These are phyloP conservation scores for Aurelia sp. DNA, from an alignment of 30 jellyfish, hydroid and myxozoan genomes.

Conservation along the genomic window DNA sequence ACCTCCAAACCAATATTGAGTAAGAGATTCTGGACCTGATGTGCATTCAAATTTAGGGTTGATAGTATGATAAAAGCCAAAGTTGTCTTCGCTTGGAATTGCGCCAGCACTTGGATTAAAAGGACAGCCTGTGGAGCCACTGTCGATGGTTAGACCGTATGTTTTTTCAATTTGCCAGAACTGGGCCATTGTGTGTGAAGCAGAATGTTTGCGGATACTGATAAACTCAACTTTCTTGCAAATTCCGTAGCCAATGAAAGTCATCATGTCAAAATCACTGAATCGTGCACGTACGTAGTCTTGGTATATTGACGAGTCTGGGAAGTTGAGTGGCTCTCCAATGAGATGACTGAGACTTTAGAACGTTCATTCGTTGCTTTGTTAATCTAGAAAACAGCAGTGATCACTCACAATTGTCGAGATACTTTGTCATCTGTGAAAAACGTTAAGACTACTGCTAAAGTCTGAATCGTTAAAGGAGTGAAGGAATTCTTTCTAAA, in stretches of 20 bases:
- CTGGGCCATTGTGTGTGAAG: not conserved
- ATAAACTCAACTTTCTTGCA: not conserved
- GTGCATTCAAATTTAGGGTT: constrained; percentile 27
- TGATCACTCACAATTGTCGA: too few relatives aligned
- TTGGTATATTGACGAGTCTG: not conserved
- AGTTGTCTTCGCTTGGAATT: constrained; percentile 23
- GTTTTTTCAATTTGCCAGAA: not conserved
- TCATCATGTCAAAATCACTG: not conserved
- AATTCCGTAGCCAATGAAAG: not conserved
- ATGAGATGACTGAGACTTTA: constrained; percentile 2
- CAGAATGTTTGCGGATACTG: constrained; percentile 5
- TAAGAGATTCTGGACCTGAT: not conserved
- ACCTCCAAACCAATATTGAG: constrained; percentile 39
- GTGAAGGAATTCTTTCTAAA: too few relatives aligned
- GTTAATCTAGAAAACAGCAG: not conserved
- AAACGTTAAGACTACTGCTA: too few relatives aligned
- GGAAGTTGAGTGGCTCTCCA: constrained; percentile 42
- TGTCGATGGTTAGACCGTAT: not conserved
- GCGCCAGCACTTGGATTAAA: not conserved
- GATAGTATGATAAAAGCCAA: constrained; percentile 3
- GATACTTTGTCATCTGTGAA: too few relatives aligned
- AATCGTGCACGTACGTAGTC: constrained; percentile 1
- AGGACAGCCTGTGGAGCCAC: not conserved
- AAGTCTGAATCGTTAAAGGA: too few relatives aligned
- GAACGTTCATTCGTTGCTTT: not conserved